These are phyloP conservation scores for Chloroceryle inda DNA, from an alignment of 2,797 vertebrate genomes.

Conservation along the genomic window DNA sequence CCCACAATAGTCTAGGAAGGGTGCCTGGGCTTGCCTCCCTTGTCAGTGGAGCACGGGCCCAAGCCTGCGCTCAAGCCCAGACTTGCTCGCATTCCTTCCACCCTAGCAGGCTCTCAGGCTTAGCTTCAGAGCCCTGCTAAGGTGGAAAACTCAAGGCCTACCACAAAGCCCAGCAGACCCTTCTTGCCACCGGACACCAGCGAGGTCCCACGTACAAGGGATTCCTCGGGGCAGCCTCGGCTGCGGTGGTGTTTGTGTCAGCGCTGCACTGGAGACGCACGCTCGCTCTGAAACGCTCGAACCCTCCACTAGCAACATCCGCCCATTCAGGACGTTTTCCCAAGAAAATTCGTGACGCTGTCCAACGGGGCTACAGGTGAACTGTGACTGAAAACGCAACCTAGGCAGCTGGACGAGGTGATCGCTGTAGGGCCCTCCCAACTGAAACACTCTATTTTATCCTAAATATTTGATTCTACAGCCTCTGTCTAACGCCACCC, in stretches of 20 bases:
- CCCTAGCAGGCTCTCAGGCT: not conserved
- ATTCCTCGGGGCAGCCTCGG: accelerated
- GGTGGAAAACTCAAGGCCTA: not conserved
- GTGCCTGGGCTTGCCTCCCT: constrained; percentile 16
- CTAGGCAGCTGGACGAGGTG: not conserved
- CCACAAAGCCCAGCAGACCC: not conserved
- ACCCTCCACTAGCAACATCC: not conserved
- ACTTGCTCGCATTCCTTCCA: constrained; percentile 49
- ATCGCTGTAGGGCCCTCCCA: accelerated
- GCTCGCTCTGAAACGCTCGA: not conserved
- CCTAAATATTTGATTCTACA: not conserved
- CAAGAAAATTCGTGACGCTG: not conserved
- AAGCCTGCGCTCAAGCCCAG: constrained; percentile 15
- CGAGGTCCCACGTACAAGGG: accelerated
- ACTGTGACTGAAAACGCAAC: not conserved
- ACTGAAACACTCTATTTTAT: not conserved
- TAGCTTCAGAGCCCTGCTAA: not conserved
- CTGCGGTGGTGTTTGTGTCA: not conserved
- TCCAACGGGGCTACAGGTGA: not conserved
- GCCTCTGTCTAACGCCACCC: not conserved
- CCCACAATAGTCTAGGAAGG: not conserved
- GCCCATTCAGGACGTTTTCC: not conserved
- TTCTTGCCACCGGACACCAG: not conserved
- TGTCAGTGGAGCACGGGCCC: not conserved
- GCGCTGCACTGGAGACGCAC: not conserved